These are phyloP conservation scores for Heliconius hortense DNA, from an alignment of 2,888 invertebrate species.

Conservation along the genomic window DNA sequence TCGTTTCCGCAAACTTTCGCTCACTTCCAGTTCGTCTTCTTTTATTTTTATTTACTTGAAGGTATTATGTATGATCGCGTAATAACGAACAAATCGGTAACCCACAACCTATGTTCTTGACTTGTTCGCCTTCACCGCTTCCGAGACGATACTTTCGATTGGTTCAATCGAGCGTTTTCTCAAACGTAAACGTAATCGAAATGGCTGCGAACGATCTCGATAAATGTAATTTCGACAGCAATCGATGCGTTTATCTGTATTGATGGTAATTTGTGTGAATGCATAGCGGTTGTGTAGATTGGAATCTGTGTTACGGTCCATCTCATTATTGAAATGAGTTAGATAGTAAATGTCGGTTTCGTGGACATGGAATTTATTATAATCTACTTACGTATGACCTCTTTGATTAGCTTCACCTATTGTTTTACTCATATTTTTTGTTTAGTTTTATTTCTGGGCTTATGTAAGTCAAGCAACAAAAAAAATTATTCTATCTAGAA, in stretches of 20 bases:
- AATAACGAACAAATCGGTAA: slow-evolving; percentile 33
- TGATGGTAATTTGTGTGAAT: slow-evolving; percentile 55
- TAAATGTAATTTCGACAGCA: slow-evolving; percentile 65
- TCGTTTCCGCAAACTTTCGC: slow-evolving; percentile 27
- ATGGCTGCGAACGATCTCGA: slow-evolving; percentile 53
- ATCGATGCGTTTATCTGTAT: slow-evolving; percentile 54
- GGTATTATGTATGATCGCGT: slow-evolving; percentile 27
- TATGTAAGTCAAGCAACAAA: neutral
- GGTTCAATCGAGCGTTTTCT: slow-evolving; percentile 49
- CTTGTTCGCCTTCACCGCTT: slow-evolving; percentile 36
- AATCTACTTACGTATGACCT: slow-evolving; percentile 13
- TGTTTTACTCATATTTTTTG: slow-evolving; percentile 1
- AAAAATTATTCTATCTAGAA: neutral
- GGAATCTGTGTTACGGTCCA: slow-evolving; percentile 45
- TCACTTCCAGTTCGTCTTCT: slow-evolving; percentile 25
- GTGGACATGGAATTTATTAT: slow-evolving; percentile 21
- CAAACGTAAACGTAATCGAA: slow-evolving; percentile 54
- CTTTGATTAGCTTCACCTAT: slow-evolving; percentile 6
- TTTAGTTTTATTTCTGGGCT: neutral
- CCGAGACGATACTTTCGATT: slow-evolving; percentile 37
- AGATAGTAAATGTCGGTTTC: slow-evolving; percentile 28
- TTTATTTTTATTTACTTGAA: slow-evolving; percentile 20
- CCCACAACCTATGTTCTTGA: slow-evolving; percentile 37
- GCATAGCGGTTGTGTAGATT: slow-evolving; percentile 47
- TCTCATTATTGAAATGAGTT: slow-evolving; percentile 34